Evolutionary conservation across 2,888 invertebrate species (phyloP), one percentile per base, ranked within the genome.

Genomic region (Ceriagrion tenellum): DNA sequence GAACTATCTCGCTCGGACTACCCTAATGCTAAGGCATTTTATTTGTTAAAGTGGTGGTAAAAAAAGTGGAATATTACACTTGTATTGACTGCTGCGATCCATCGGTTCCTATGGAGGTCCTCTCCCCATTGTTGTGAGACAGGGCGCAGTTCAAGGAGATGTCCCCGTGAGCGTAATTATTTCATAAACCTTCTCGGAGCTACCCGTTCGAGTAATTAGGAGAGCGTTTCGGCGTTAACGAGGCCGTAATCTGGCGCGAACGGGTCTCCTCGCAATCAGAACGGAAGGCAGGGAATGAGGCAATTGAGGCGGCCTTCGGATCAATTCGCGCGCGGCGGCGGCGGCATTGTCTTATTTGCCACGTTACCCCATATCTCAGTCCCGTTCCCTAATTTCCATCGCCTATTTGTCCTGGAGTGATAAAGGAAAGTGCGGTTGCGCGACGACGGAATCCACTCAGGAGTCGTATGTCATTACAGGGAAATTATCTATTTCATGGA

Each of bases 351-450:
- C 81, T 81, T 81, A 81, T 81, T 35, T 81, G 10, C 30, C 35
- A 16, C 81, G 35, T 81, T 81, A 35, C 81, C 30, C 16, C 81
- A 81, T 13, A 35, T 81, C 35, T 6, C 16, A 35, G 35, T 81
- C 81, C 35, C 81, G 30, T 81, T 35, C 81, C 81, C 35, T 35
- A 81, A 35, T 81, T 81, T 81, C 81, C 30, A 35, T 81, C 30
- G 30, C 12, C 81, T 81, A 26, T 81, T 81, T 81, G 3, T 35
- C 81, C 1, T 10, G 26, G 81, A 23, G 81, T 12, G 81, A 81
- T 81, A 81, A 81, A 81, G 81, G 81, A 35, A 81, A 81, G 69
- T 69, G 69, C n/a, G 69, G n/a, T 81, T 81, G 35, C 81, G 35
- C 81, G 16, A 35, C 12, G 81, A 35, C 12, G 81, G 35, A 81